Percentiles rank a stretch among this genome's conserved stretches.
Conservation (phyloP, 2,797 vertebrate species). For the Amniataba percoides region DNA sequence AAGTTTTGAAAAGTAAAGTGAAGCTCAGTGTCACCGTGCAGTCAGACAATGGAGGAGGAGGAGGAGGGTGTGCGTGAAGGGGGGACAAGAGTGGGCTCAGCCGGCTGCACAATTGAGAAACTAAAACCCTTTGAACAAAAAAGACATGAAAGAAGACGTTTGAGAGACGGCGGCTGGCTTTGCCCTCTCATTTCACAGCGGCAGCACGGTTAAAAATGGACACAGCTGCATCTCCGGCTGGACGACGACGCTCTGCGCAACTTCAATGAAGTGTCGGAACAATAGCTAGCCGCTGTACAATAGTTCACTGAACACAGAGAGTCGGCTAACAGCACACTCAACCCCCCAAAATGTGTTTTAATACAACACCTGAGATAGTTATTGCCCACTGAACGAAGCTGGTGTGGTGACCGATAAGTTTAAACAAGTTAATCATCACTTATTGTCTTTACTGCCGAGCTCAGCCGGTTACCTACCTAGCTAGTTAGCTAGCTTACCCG, state of each 20-base stretch:
- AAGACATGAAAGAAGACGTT: not conserved
- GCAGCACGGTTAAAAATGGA: not conserved
- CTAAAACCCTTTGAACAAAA: constrained; percentile 10
- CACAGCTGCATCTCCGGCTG: constrained; percentile 7
- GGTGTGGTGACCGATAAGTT: not conserved
- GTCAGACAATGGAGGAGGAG: constrained; percentile 73
- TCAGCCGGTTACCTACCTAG: constrained; percentile 67
- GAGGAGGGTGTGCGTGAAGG: not conserved
- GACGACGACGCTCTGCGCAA: constrained; percentile 60
- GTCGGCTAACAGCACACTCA: not conserved
- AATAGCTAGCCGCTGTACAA: constrained; percentile 74
- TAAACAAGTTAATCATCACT: not conserved
- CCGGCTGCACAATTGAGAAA: constrained; percentile 35
- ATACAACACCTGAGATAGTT: fast-evolving
- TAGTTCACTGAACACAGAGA: constrained; percentile 37
- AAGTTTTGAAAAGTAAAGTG: constrained; percentile 39
- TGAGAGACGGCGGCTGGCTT: not conserved
- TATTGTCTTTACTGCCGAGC: constrained; percentile 43
- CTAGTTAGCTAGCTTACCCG: constrained; percentile 69
- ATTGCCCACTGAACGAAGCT: fast-evolving
- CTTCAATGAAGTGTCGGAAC: constrained; percentile 76
- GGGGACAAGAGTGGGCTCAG: constrained; percentile 45
- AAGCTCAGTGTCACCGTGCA: constrained; percentile 42
- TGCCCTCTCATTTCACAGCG: not conserved
- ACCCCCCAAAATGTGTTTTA: not conserved